A percentile compares a stretch with the other conserved stretches of the same genome.
phyloP scores from a whole-genome alignment of 2,797 vertebrate genomes.

The Cygnus olor region DNA sequence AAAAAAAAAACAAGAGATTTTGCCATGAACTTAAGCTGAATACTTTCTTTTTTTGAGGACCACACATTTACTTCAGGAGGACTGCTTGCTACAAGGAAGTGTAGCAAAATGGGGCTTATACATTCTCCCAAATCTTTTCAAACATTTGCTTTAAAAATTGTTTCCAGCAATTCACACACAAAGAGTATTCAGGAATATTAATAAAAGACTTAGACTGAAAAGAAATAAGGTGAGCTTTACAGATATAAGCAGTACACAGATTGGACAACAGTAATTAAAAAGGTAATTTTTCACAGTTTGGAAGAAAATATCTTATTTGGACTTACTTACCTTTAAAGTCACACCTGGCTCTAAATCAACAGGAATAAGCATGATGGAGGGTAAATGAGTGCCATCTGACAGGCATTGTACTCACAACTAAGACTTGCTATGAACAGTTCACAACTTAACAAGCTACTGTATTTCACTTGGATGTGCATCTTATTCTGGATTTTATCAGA shows the following conservation, averaged over 20 bases:
- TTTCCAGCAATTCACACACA: neutral
- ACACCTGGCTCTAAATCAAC: conserved; percentile 56
- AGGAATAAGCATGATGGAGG: neutral
- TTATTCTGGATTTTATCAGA: neutral
- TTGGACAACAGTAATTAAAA: neutral
- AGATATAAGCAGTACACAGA: neutral
- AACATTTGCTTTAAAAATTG: neutral
- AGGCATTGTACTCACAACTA: neutral
- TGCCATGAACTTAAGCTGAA: neutral
- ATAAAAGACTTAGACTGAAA: neutral
- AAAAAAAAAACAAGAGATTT: neutral
- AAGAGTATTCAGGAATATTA: neutral
- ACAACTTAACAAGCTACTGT: neutral
- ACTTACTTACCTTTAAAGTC: conserved; percentile 78
- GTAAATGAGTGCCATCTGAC: neutral
- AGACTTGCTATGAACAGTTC: neutral
- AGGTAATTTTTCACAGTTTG: neutral
- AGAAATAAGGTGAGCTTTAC: neutral
- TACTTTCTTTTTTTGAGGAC: neutral
- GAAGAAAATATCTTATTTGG: conserved; percentile 5
- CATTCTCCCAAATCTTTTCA: neutral
- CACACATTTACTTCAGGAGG: neutral
- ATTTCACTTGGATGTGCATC: neutral
- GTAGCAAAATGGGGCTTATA: neutral
- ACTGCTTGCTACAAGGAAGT: neutral